Percentiles rank a stretch among this genome's conserved stretches.
Evolutionary conservation across 2,888 invertebrate species (phyloP).

Genomic region (Crematogaster levior): DNA sequence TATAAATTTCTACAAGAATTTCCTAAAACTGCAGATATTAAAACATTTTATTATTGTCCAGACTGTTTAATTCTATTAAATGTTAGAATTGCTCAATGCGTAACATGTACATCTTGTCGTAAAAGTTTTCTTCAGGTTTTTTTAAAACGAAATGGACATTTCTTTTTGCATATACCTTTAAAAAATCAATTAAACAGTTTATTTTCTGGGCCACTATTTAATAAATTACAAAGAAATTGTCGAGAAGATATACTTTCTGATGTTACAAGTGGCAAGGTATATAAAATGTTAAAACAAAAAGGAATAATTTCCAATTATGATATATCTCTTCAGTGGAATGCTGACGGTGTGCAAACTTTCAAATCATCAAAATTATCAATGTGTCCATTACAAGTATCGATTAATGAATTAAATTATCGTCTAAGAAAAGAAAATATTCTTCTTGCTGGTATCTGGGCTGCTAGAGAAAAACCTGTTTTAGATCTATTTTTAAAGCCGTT

Average conservation of each 20-base stretch:
- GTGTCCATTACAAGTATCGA: constrained; percentile 6
- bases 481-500: constrained; percentile 8
- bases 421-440: constrained; percentile 10
- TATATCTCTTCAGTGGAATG: constrained; percentile 4
- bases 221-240: not conserved
- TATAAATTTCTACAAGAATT: not conserved
- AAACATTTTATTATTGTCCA: not conserved
- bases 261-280: not conserved
- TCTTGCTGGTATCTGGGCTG: not conserved
- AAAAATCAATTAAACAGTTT: not conserved
- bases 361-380: constrained; percentile 10
- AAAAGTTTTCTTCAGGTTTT: not conserved
- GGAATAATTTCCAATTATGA: not conserved
- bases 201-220: not conserved
- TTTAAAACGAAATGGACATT: constrained; percentile 3
- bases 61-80: not conserved
- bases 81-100: not conserved
- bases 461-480: not conserved
- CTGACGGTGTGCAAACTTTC: constrained; percentile 1
- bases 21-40: not conserved
- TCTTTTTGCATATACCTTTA: constrained; percentile 9
- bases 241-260: not conserved
- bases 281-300: not conserved
- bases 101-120: not conserved
- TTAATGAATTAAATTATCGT: constrained; percentile 10